Base-by-base conservation (phyloP, 1,140 invertebrate genomes). In the Trichogramma pretiosum region DNA sequence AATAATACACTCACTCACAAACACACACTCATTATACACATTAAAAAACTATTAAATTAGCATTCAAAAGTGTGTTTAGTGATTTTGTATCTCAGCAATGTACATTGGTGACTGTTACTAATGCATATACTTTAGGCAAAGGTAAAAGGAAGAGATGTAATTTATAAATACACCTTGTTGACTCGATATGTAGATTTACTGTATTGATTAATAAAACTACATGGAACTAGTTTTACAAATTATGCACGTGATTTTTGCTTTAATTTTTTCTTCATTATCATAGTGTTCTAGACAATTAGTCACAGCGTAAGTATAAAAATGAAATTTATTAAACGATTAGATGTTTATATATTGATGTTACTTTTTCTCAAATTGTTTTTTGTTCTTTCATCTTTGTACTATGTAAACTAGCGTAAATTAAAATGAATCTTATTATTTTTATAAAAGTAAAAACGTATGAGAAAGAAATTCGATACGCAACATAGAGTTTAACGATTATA, bases 201-300 rank as follows among this genome's bases (percentile, higher is more conserved):
- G n/a, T 43, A 37, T 37, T 39, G n/a, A 40, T 47, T 1, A 48
- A 41, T 42, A 48, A 38, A 32, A 32, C 18, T 54, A 49, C 22
- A 59, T 58, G 48, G 51, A 49, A 57, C 56, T 63, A 62, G 54
- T 60, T 61, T 60, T 56, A 61, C 52, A 61, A 63, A 58, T 67
- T 57, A 60, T 59, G 60, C 62, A 72, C 70, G 60, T 67, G 60
- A 66, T 66, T 56, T 68, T 46, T 66, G 67, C 61, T 70, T 71
- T 59, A 64, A 62, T 37, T 40, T 36, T 53, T 58, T 61, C 57
- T 60, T 63, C 53, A 53, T 63, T 58, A 59, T n/a, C n/a, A n/a
- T n/a, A n/a, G n/a, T n/a, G n/a, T n/a, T n/a, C n/a, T n/a, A n/a
- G n/a, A n/a, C n/a, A n/a, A n/a, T n/a, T n/a, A n/a, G n/a, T n/a